These are phyloP conservation scores for Phytoseiulus persimilis DNA, from an alignment of 2,888 invertebrate species.

Conservation along the genomic window DNA sequence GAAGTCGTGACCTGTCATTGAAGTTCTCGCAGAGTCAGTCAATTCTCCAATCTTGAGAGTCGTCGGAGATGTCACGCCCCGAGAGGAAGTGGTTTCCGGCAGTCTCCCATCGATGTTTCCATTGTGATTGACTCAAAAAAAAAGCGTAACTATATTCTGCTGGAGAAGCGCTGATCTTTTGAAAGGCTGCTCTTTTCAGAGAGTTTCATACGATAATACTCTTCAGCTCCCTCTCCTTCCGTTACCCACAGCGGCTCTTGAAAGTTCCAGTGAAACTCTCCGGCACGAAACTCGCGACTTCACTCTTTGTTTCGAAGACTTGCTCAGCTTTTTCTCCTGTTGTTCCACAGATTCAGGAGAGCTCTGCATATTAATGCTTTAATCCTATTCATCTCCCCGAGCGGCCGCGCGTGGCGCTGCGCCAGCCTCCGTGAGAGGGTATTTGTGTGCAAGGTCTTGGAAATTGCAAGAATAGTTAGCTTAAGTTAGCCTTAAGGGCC, in stretches of 20 bases:
- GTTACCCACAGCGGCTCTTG: background rate
- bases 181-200: background rate
- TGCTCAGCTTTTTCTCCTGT: background rate
- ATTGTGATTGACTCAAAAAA: background rate
- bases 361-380: constrained; percentile 5
- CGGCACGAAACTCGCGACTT: background rate
- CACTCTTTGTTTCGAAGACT: background rate
- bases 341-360: background rate
- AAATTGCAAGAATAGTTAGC: constrained; percentile 5
- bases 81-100: background rate
- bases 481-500: background rate
- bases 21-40: too few species aligned
- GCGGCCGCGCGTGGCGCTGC: background rate
- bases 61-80: background rate
- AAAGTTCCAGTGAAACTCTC: background rate
- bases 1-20: too few species aligned
- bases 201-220: background rate
- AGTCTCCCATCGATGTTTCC: background rate
- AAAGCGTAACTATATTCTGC: too few species aligned
- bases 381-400: background rate
- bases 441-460: background rate
- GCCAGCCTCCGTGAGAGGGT: background rate
- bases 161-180: background rate
- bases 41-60: too few species aligned
- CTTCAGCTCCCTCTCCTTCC: background rate